These are phyloP conservation scores for Mythimna loreyi DNA, from an alignment of 2,888 invertebrate genomes.

Conservation along the genomic window DNA sequence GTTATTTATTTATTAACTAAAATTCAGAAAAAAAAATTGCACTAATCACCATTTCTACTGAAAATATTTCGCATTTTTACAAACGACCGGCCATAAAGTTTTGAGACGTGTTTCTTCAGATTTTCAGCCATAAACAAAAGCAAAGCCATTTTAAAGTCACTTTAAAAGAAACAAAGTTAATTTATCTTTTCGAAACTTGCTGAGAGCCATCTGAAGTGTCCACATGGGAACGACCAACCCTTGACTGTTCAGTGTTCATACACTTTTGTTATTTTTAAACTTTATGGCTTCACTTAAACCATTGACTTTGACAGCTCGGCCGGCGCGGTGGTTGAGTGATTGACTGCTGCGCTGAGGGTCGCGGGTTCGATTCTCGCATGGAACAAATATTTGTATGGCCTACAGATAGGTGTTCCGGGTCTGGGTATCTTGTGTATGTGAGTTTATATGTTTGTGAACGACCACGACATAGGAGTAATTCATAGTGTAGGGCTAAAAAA, in stretches of 20 bases:
- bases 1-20: too few relatives aligned
- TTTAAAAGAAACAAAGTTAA: constrained; percentile 21
- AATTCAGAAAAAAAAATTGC: too few relatives aligned
- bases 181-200: constrained; percentile 37
- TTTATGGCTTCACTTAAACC: constrained; percentile 37
- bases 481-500: too few relatives aligned
- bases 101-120: neutral
- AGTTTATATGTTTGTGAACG: too few relatives aligned
- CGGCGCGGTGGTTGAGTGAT: too few relatives aligned
- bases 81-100: neutral
- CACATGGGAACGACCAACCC: constrained; percentile 43
- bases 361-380: too few relatives aligned
- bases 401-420: too few relatives aligned
- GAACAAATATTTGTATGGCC: too few relatives aligned
- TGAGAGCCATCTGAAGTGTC: constrained; percentile 20
- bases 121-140: neutral
- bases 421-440: too few relatives aligned
- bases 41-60: neutral
- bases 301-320: too few relatives aligned
- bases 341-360: too few relatives aligned
- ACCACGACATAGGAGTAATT: too few relatives aligned
- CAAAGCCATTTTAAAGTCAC: constrained; percentile 11
- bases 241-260: constrained; percentile 18
- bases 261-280: constrained; percentile 51
- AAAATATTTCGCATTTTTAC: neutral